Percentiles rank a stretch among this genome's conserved stretches.
These are phyloP conservation scores for Sebastes hubbsi DNA, from an alignment of 2,797 vertebrate genomes.

Conservation along the genomic window DNA sequence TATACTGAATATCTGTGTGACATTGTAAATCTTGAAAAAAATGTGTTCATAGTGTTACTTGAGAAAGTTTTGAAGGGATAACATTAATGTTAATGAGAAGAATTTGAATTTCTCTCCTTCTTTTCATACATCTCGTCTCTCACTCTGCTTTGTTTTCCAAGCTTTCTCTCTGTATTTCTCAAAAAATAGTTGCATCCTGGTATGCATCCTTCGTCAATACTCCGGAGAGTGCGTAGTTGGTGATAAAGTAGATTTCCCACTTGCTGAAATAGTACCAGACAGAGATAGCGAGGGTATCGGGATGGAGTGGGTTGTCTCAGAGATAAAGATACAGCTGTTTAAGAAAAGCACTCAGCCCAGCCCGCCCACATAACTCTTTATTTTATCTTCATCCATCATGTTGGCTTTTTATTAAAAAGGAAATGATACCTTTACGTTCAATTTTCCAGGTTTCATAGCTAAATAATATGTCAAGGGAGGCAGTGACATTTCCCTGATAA, in stretches of 20 bases:
- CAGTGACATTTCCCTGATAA: background rate
- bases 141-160: background rate
- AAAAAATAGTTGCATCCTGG: background rate
- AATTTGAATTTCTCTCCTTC: background rate
- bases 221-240: background rate
- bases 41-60: background rate
- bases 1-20: background rate
- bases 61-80: background rate
- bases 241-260: background rate
- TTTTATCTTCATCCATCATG: background rate
- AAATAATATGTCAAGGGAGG: background rate
- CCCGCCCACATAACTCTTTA: background rate
- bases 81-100: background rate
- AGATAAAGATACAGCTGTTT: background rate
- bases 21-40: background rate
- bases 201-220: background rate
- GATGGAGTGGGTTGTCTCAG: background rate
- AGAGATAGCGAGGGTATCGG: background rate
- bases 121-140: background rate
- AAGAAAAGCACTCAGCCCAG: background rate
- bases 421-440: background rate
- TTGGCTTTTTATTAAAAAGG: background rate
- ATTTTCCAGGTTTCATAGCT: background rate
- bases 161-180: background rate
- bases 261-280: conserved; percentile 9